These are phyloP conservation scores for Varanus komodoensis DNA, from an alignment of 2,113 vertebrate genomes.

Conservation along the genomic window DNA sequence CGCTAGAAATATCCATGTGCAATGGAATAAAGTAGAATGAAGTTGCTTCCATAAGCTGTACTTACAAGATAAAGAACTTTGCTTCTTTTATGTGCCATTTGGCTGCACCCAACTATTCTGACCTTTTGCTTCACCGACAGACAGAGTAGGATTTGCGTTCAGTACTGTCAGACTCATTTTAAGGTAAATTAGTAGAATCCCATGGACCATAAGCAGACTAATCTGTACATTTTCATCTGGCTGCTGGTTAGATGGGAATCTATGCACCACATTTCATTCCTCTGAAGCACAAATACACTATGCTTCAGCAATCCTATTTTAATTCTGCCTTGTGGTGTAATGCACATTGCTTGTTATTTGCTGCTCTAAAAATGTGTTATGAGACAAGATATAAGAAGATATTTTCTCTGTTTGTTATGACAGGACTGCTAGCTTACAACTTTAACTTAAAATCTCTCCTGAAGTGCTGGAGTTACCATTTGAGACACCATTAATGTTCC, in stretches of 20 bases:
- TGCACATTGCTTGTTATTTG: neutral
- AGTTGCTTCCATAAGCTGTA: conserved; percentile 1
- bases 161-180: neutral
- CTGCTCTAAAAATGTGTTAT: neutral
- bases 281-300: neutral
- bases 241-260: neutral
- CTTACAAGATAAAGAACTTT: neutral
- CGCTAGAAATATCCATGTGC: neutral
- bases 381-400: neutral
- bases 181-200: neutral
- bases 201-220: neutral
- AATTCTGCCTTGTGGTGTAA: neutral
- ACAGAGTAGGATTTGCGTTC: neutral
- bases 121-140: conserved; percentile 1
- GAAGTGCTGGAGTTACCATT: neutral
- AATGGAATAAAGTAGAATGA: neutral
- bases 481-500: neutral
- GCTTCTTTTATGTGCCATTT: neutral
- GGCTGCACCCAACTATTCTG: neutral
- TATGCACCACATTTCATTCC: neutral
- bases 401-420: neutral
- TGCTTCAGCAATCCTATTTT: neutral
- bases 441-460: neutral
- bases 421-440: neutral
- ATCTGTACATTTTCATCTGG: neutral